phyloP scores from a whole-genome alignment of 1,140 invertebrate species.

The Drosophila tani region DNA sequence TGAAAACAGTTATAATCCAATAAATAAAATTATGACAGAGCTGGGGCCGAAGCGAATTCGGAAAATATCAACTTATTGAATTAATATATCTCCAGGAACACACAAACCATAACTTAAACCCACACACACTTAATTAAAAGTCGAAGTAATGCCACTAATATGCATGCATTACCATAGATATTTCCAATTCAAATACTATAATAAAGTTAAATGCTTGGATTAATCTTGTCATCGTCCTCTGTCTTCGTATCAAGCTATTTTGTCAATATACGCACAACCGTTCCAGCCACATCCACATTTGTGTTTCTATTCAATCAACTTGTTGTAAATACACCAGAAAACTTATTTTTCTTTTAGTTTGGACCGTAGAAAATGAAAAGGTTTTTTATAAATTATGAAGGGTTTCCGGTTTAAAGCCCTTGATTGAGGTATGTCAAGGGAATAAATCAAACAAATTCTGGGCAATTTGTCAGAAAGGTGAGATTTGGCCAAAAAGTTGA shows the following conservation, averaged over 20 bases:
- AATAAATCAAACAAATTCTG: too few relatives aligned
- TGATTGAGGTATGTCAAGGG: too few relatives aligned
- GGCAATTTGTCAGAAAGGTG: too few relatives aligned
- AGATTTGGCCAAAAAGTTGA: too few relatives aligned
- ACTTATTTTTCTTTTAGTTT: not conserved
- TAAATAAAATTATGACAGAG: conserved; percentile 41
- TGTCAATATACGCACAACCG: conserved; percentile 41
- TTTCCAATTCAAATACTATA: conserved; percentile 50
- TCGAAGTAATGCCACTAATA: conserved; percentile 33
- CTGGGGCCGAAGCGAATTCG: conserved; percentile 10
- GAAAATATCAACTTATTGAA: conserved; percentile 47
- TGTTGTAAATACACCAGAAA: conserved; percentile 6
- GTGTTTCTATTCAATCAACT: conserved; percentile 20
- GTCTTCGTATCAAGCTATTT: conserved; percentile 26
- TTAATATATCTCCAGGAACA: conserved; percentile 25
- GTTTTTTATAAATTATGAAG: not conserved
- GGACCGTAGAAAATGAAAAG: not conserved
- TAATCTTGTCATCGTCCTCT: conserved; percentile 28
- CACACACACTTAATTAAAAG: conserved; percentile 30
- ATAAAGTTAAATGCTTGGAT: conserved; percentile 66
- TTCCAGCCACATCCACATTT: conserved; percentile 20
- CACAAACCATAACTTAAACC: conserved; percentile 12
- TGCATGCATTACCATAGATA: conserved; percentile 31
- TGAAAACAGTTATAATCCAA: conserved; percentile 42
- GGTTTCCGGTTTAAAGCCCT: too few relatives aligned